Percentiles rank a stretch among this genome's conserved stretches.
Evolutionary conservation across 2,797 vertebrate genomes (phyloP).

Genomic region (Lacerta viridis): DNA sequence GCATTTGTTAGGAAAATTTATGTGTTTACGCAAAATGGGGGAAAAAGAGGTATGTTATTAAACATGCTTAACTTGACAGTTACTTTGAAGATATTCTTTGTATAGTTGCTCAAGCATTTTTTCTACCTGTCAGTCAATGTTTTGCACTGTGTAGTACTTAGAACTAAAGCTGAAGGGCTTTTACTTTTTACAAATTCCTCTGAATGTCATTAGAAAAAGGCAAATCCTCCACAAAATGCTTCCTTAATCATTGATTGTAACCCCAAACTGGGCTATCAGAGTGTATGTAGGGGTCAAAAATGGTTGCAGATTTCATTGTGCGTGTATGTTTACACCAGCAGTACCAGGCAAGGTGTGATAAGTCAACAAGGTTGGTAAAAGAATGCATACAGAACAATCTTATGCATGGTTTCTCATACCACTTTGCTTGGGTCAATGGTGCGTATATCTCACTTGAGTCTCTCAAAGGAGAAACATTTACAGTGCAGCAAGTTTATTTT

Average conservation of each 20-base stretch:
- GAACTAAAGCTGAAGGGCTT: background rate
- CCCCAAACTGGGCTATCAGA: background rate
- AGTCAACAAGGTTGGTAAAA: background rate
- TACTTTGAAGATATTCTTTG: background rate
- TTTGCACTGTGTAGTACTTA: slow-evolving; percentile 12
- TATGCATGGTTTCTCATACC: background rate
- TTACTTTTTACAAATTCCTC: background rate
- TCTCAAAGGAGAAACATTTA: background rate
- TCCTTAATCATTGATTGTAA: background rate
- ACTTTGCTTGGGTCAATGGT: background rate
- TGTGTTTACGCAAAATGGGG: background rate
- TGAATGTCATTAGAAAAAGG: background rate
- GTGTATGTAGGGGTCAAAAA: background rate
- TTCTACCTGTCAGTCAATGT: background rate
- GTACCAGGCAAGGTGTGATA: background rate
- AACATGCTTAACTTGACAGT: slow-evolving; percentile 14
- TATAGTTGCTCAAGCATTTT: background rate
- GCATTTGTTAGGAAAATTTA: slow-evolving; percentile 12
- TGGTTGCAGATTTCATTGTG: background rate
- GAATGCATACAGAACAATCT: background rate
- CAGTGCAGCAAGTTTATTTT: background rate
- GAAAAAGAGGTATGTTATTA: background rate
- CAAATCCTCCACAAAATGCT: slow-evolving; percentile 2
- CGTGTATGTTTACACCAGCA: background rate
- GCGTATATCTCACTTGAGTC: background rate